Evolutionary conservation across 2,113 vertebrate genomes (phyloP), one percentile per base, ranked within the genome.

Genomic region (Tragulus kanchil): DNA sequence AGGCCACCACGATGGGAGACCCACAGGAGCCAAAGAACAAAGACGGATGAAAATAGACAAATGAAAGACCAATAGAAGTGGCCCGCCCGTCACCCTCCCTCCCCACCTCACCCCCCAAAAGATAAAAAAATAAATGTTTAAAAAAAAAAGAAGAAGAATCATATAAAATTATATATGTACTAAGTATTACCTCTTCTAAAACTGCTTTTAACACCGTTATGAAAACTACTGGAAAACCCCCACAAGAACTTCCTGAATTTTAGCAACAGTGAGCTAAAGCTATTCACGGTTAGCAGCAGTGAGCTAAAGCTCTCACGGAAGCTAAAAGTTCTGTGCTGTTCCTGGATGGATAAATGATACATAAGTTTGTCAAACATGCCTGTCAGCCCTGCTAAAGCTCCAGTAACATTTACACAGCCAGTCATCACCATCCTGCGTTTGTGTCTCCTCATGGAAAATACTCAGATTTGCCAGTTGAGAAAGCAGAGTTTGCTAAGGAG

Each of bases 401-500:
- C 3, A 16, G 69, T 19, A 58, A 52, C 62, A 25, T 73, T 93
- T 75, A 50, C 1, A n/a, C 61, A 64, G 19, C 62, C 5, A 14
- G 71, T 52, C 28, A 4, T 54, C 61, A 15, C 42, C 26, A 58
- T 36, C 13, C 65, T 65, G 50, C 84, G 16, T 52, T 10, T 54
- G 17, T 89, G 14, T 93, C 59, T 92, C 61, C 61, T 94, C 11
- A 0, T 89, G 54, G 50, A 78, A 77, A 95, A 83, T 48, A 75
- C 36, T 89, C 2, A 2, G 52, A 31, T 93, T 81, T 84, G 19
- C 71, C 54, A 56, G 50, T 48, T 59, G 31, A 89, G 69, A 65
- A 95, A 75, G 28, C 50, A 96, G 56, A 78, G 93, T 78, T 78
- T 17, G 10, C 25, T 88, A 4, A 56, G 75, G 59, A 16, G 67